A percentile compares a stretch with the other conserved stretches of the same genome.
Conservation (phyloP, 2,797 vertebrate genomes). For the Hephaestus fuliginosus region DNA sequence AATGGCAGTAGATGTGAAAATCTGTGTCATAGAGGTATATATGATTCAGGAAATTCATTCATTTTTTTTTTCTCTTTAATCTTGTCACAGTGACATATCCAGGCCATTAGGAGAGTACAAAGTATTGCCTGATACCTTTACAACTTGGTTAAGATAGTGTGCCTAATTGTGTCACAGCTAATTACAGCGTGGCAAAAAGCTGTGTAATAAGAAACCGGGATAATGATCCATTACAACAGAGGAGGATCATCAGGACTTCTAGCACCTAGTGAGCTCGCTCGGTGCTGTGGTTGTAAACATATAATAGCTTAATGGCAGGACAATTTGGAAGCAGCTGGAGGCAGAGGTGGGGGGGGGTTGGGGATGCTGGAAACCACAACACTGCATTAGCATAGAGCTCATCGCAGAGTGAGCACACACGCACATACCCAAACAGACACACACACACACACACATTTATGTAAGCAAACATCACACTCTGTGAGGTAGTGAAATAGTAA, state of each 20-base stretch:
- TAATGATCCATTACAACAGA: constrained; percentile 72
- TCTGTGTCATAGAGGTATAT: background rate
- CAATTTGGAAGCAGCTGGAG: constrained; percentile 93
- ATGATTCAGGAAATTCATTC: constrained; percentile 9
- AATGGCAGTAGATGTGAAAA: background rate
- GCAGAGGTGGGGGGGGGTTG: constrained; percentile 58
- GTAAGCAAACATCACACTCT: constrained; percentile 32
- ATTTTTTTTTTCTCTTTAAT: background rate
- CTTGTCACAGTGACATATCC: constrained; percentile 40
- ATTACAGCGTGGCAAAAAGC: constrained; percentile 55
- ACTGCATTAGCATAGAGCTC: constrained; percentile 59
- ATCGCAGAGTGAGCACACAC: constrained; percentile 26
- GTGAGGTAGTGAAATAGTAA: constrained; percentile 20
- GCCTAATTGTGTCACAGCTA: constrained; percentile 61
- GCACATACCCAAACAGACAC: constrained; percentile 28
- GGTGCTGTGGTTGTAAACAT: constrained; percentile 87
- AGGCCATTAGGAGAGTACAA: constrained; percentile 26
- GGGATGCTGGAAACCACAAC: constrained; percentile 48
- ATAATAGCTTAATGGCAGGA: constrained; percentile 91
- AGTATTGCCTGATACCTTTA: constrained; percentile 41
- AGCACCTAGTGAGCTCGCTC: constrained; percentile 83
- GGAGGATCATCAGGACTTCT: constrained; percentile 64
- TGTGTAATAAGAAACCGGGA: constrained; percentile 67
- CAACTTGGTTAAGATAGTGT: constrained; percentile 41
- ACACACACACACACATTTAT: constrained; percentile 18